Base-by-base conservation (phyloP, 2,113 vertebrate species). In the Paedocypris sp. region DNA sequence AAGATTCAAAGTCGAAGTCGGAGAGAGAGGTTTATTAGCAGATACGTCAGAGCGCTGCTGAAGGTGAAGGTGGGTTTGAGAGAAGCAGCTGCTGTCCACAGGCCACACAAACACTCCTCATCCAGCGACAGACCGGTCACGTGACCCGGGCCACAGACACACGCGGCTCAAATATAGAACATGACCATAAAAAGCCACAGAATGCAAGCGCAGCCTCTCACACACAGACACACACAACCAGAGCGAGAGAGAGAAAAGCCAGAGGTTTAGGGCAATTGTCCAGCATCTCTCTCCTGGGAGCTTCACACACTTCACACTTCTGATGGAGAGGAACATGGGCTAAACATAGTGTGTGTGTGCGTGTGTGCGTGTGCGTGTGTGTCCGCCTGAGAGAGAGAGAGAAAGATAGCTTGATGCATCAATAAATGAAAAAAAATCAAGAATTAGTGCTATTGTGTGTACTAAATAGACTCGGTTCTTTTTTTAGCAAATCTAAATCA, bases 171-270 rank as follows among this genome's bases (percentile, higher is more conserved):
- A 96, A 95, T 93, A 94, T 96, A 97, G 94, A 97, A 95, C 94
- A 98, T 97, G 92, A 86, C 94, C 94, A 93, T 98, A 98, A 96
- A 97, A 94, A 96, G 94, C 85, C 89, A 92, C 71, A 77, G 80
- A 88, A 79, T 80, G 83, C 80, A 85, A 86, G 83, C 85, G 77
- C 74, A 59, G 70, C 60, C 62, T 31, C 32, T 12, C 50, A 53
- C 39, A 67, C 45, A 57, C 13, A 63, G 38, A 68, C 22, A 29
- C 6, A 52, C 7, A 62, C 10, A 43, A 3, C 19, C 4, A 11
- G 53, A 31, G 3, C 8, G 22, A 59, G 66, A 43, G 35, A 79
- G 75, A 80, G 73, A 70, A 74, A 67, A 77, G 66, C 68, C 74
- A 77, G 71, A 71, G 49, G 66, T 72, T 69, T 78, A 33, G 35